A percentile compares a stretch with the other conserved stretches of the same genome.
phyloP scores from a whole-genome alignment of 2,113 vertebrate genomes.

The Etia nguti region DNA sequence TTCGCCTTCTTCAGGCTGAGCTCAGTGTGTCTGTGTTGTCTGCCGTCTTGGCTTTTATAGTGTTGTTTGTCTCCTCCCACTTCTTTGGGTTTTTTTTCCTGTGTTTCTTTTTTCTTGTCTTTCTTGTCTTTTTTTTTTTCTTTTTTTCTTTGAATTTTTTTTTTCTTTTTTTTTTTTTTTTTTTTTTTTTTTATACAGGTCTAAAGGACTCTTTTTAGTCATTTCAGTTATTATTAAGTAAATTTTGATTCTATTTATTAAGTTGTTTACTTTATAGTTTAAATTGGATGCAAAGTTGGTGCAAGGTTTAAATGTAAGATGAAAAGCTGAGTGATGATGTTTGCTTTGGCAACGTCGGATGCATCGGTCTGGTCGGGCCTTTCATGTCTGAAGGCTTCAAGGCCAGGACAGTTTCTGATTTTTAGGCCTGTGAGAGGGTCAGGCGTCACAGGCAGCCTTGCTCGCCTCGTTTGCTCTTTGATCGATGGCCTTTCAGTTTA shows the following conservation, averaged over 20 bases:
- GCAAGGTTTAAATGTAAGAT: neutral
- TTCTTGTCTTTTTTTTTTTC: too few species aligned
- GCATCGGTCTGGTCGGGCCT: slow-evolving; percentile 14
- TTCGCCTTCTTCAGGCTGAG: too few species aligned
- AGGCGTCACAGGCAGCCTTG: slow-evolving; percentile 40
- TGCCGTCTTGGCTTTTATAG: too few species aligned
- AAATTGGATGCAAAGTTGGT: neutral
- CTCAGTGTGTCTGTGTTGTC: too few species aligned
- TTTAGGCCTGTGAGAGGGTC: slow-evolving; percentile 31
- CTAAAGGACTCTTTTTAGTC: neutral
- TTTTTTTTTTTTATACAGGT: neutral
- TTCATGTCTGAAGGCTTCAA: slow-evolving; percentile 63
- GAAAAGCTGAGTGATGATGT: slow-evolving; percentile 24
- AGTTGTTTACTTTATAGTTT: neutral
- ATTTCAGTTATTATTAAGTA: neutral
- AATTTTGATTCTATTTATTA: neutral
- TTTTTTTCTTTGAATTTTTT: too few species aligned
- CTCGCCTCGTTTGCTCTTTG: slow-evolving; percentile 51
- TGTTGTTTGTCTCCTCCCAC: too few species aligned
- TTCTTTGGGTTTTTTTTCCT: too few species aligned
- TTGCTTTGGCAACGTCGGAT: neutral
- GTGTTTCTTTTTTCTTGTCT: too few species aligned
- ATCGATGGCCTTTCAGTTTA: slow-evolving; percentile 65
- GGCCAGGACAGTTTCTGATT: slow-evolving; percentile 42
- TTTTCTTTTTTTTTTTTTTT: too few species aligned